Evolutionary conservation across 2,797 vertebrate genomes (phyloP).

Genomic region (Cygnus olor): DNA sequence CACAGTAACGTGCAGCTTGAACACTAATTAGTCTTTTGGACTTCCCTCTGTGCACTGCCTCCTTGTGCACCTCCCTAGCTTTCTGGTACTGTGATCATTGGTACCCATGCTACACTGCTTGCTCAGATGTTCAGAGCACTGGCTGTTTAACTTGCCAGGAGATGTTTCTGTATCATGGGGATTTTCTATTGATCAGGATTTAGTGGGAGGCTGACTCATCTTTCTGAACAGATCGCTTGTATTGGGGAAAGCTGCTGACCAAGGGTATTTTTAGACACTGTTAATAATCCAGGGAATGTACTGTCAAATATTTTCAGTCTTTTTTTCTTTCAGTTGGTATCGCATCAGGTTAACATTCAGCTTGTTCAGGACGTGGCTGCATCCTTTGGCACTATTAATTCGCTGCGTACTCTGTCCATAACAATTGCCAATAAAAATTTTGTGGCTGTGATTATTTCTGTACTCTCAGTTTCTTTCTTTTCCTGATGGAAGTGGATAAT

Average conservation of each 20-base stretch:
- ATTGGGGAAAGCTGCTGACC: conserved; percentile 71
- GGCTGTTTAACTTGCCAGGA: background rate
- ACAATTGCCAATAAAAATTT: background rate
- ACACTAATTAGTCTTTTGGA: background rate
- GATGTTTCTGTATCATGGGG: background rate
- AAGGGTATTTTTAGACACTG: conserved; percentile 13
- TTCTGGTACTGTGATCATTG: background rate
- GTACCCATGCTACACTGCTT: background rate
- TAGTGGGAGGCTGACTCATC: conserved; percentile 11
- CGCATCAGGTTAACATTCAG: background rate
- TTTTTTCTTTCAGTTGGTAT: background rate
- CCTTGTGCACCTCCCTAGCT: background rate
- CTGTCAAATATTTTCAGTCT: conserved; percentile 29
- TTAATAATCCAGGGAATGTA: conserved; percentile 49
- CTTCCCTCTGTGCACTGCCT: background rate
- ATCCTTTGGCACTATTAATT: conserved; percentile 1
- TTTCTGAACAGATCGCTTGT: background rate
- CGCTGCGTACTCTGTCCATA: background rate
- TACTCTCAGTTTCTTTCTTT: background rate
- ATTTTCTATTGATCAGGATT: conserved; percentile 51
- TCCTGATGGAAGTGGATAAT: background rate
- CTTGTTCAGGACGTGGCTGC: background rate
- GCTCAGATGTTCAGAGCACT: background rate
- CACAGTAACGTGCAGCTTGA: background rate
- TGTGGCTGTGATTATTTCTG: background rate